Evolutionary conservation across 2,888 invertebrate genomes (phyloP), one percentile per base, ranked within the genome.

Genomic region (Synanthedon andrenaeformis): DNA sequence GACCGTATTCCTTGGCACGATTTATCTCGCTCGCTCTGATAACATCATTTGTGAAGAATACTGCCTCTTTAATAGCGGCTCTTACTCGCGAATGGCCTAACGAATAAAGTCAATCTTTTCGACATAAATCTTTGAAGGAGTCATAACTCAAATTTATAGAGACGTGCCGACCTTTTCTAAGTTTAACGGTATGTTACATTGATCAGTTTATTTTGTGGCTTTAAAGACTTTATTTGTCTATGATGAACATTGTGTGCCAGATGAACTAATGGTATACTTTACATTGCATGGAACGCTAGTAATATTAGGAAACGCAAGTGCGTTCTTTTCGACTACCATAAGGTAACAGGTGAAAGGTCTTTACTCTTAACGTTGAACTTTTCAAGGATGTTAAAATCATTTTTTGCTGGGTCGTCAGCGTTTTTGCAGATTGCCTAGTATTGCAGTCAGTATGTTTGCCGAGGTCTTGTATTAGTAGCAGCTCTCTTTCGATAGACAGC

Each of bases 101-200:
- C 75, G 79, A 79, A 81, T 76, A 75, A 80, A 82, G 80, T 82
- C 80, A 78, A 81, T 82, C 75, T 78, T 70, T 69, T 65, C 64
- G 67, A 70, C 76, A 76, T 83, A 81, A 82, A 83, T 82, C 81
- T 81, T 73, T 64, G 63, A 63, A 73, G 70, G 69, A 72, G 72
- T 76, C 74, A 76, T 83, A 82, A 81, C 72, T 85, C 78, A 83
- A 74, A 69, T 81, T 82, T 79, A 82, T 82, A 73, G 81, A 80
- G 79, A 79, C 80, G 70, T 61, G 79, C 70, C 61, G 68, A 72
- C 72, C 75, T 73, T 80, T 72, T 76, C 69, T 64, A 70, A 77
- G 71, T 71, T 69, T 55, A 45, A 45, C 35, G 35, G 35, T 35
- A 35, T 14, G 14, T 45, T 45, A 45, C 45, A 14, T 45, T n/a